These are phyloP conservation scores for Xestia sexstrigata DNA, from an alignment of 2,888 invertebrate genomes.

Conservation along the genomic window DNA sequence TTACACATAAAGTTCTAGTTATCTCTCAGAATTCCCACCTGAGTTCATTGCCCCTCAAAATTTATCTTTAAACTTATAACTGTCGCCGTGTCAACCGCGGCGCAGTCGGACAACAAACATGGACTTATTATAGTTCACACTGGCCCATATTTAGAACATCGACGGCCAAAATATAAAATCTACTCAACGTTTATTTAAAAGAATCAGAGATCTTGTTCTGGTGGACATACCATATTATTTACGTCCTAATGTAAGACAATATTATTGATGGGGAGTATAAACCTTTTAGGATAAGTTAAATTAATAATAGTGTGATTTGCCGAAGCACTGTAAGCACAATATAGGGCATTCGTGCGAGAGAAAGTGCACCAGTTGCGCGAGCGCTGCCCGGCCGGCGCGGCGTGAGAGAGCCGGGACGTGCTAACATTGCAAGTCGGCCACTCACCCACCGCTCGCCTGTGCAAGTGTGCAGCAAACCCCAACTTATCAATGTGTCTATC, in stretches of 20 bases:
- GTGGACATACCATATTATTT: not conserved
- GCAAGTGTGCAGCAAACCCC: conserved; percentile 27
- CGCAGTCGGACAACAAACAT: conserved; percentile 79
- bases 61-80: conserved; percentile 82
- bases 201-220: conserved; percentile 13
- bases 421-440: conserved; percentile 71
- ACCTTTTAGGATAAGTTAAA: conserved; percentile 24
- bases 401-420: conserved; percentile 82
- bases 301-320: conserved; percentile 79
- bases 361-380: conserved; percentile 80
- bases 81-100: conserved; percentile 76
- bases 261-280: not conserved
- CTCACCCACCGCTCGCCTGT: conserved; percentile 55
- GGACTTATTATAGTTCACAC: conserved; percentile 73
- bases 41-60: conserved; percentile 74
- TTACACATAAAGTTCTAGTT: conserved; percentile 13
- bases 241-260: not conserved
- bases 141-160: conserved; percentile 77
- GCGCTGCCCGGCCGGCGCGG: conserved; percentile 67
- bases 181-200: conserved; percentile 77
- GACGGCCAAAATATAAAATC: conserved; percentile 75
- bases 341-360: conserved; percentile 85
- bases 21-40: conserved; percentile 66
- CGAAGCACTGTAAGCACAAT: conserved; percentile 73
- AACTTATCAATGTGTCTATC: conserved; percentile 50